Percentiles rank a stretch among this genome's conserved stretches.
phyloP scores from a whole-genome alignment of 2,113 vertebrate genomes.

The Aplodontia rufa region DNA sequence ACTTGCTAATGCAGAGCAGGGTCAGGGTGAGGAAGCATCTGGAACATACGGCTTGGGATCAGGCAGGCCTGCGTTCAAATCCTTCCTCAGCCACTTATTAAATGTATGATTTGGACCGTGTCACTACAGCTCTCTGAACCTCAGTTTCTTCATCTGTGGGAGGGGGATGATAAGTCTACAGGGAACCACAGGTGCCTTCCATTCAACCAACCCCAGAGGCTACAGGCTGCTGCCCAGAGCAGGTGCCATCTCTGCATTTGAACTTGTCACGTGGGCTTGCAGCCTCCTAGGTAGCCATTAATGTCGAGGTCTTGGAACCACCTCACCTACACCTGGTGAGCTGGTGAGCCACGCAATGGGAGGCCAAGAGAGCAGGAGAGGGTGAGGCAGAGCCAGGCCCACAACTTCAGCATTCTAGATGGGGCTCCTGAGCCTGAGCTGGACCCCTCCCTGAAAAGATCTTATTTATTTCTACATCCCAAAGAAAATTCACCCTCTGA shows the following conservation, averaged over 20 bases:
- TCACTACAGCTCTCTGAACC: neutral
- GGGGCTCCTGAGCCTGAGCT: rapidly evolving
- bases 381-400: neutral
- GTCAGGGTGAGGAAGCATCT: neutral
- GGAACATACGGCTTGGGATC: neutral
- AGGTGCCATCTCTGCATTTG: neutral
- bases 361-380: neutral
- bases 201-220: rapidly evolving
- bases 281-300: rapidly evolving
- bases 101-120: neutral
- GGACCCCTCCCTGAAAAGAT: neutral
- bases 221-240: neutral
- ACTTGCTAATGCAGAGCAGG: neutral
- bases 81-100: neutral
- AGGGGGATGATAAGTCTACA: neutral
- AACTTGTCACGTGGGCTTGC: rapidly evolving
- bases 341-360: neutral
- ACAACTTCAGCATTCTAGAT: no score
- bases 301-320: rapidly evolving
- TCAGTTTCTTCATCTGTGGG: neutral
- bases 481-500: neutral
- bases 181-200: neutral
- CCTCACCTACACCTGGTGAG: no score
- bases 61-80: neutral
- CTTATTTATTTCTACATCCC: neutral